Percentiles rank a stretch among this genome's conserved stretches.
phyloP scores from a whole-genome alignment of 2,888 invertebrate species.

The Ligdia adustata region DNA sequence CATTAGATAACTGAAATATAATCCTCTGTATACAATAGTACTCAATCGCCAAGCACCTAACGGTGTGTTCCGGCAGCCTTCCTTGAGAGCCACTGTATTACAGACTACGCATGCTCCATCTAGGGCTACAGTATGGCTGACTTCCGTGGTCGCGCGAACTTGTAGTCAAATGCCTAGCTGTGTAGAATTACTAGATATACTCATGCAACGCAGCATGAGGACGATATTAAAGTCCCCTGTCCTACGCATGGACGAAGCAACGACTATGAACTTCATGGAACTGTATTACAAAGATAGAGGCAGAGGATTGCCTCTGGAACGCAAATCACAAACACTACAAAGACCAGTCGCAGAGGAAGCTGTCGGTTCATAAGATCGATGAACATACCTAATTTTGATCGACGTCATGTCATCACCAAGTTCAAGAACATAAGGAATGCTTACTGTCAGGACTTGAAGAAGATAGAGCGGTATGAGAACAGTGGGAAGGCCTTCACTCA shows the following conservation, averaged over 20 bases:
- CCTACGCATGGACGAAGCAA: constrained; percentile 46
- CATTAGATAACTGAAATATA: no score
- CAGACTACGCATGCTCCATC: no score
- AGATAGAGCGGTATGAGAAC: constrained; percentile 40
- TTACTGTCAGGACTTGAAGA: constrained; percentile 63
- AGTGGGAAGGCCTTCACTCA: constrained; percentile 44
- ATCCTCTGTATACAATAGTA: no score
- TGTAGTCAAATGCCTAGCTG: no score
- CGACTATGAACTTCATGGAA: constrained; percentile 51
- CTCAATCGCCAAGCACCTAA: no score
- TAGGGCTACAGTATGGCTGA: no score
- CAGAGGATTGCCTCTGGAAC: constrained; percentile 59
- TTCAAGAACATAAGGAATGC: constrained; percentile 64
- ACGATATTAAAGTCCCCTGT: no score
- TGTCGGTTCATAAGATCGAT: constrained; percentile 56
- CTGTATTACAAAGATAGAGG: constrained; percentile 51
- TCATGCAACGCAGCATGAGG: no score
- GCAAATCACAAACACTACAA: constrained; percentile 45
- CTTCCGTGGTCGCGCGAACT: no score
- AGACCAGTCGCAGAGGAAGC: constrained; percentile 37
- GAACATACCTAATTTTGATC: constrained; percentile 50
- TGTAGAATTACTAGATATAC: no score
- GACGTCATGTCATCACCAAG: constrained; percentile 57
- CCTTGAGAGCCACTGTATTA: no score
- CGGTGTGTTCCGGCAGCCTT: no score